These are phyloP conservation scores for Sylvietta virens DNA, from an alignment of 2,113 vertebrate species.

Conservation along the genomic window DNA sequence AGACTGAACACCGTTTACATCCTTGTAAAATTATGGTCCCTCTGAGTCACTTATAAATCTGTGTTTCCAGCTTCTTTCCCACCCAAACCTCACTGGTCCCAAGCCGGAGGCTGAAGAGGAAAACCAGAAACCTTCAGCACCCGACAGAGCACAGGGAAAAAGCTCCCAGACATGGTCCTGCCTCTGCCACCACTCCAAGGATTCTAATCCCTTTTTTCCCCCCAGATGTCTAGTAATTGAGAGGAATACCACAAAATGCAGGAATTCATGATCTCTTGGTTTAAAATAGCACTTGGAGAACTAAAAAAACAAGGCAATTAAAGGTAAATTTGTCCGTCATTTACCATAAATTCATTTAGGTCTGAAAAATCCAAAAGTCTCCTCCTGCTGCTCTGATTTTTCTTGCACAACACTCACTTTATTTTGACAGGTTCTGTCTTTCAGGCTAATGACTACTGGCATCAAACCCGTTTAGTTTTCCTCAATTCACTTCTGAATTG, in stretches of 20 bases:
- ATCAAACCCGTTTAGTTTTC: not conserved
- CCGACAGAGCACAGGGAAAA: too few species aligned
- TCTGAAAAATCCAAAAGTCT: not conserved
- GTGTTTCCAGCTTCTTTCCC: not conserved
- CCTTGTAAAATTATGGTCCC: not conserved
- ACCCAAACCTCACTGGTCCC: not conserved
- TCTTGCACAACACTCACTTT: not conserved
- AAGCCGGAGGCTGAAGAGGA: not conserved
- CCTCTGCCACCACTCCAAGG: not conserved
- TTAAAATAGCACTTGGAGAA: not conserved
- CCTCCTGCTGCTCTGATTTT: not conserved
- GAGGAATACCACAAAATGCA: not conserved
- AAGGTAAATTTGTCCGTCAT: not conserved
- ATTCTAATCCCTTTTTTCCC: not conserved
- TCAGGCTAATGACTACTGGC: not conserved
- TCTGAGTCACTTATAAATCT: not conserved
- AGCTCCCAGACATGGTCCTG: fast-evolving
- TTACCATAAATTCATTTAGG: not conserved
- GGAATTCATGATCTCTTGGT: not conserved
- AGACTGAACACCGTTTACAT: not conserved
- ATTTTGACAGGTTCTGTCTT: not conserved
- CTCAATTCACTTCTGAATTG: not conserved
- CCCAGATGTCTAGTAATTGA: not conserved
- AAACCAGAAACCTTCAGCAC: not conserved
- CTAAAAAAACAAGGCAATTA: not conserved